Base-by-base conservation (phyloP, 2,888 invertebrate genomes). In the Drosophila helvetica region DNA sequence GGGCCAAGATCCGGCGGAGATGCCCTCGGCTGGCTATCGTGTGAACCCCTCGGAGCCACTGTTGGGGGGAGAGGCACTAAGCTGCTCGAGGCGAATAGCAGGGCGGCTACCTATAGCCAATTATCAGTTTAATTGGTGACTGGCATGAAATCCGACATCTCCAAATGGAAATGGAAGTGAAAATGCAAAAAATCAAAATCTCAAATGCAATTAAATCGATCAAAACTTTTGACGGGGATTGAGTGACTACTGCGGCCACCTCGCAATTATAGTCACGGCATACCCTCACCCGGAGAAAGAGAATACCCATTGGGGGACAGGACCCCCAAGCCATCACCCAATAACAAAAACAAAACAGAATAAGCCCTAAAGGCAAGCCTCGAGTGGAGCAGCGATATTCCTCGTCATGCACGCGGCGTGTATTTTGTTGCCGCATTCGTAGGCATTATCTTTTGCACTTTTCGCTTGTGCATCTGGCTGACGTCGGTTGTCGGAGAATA, bases 11-110 rank as follows among this genome's bases (percentile, higher is more conserved):
- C 68, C 72, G 75, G 61, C 89, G 89, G 85, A 85, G 86, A 85
- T 86, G 67, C 86, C 78, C 78, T 86, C 75, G 62, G 60, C 71
- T 86, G 78, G 75, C 73, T 72, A 65, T 62, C 85, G 89, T 85
- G 85, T 74, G 85, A 85, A 86, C 54, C 48, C 38, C 47, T 50
- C 42, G 25, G 30, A 53, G 51, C 22, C n/a, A 15, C 27, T 5
- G 22, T 10, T 15, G 38, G n/a, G 22, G 15, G 27, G 18, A 27
- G 27, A 8, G 7, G 9, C 22, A 33, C 17, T 3, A 25, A n/a
- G 12, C 18, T 9, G 18, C 17, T 8, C 15, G 43, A 47, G 22
- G 53, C 22, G 56, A 8, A 18, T 8, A n/a, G 42, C 12, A 19
- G 56, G 19, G 30, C 56, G 38, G 7, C 47, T 52, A 27, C 52